phyloP scores from a whole-genome alignment of 2,113 vertebrate genomes.

The Boleophthalmus pectinirostris region DNA sequence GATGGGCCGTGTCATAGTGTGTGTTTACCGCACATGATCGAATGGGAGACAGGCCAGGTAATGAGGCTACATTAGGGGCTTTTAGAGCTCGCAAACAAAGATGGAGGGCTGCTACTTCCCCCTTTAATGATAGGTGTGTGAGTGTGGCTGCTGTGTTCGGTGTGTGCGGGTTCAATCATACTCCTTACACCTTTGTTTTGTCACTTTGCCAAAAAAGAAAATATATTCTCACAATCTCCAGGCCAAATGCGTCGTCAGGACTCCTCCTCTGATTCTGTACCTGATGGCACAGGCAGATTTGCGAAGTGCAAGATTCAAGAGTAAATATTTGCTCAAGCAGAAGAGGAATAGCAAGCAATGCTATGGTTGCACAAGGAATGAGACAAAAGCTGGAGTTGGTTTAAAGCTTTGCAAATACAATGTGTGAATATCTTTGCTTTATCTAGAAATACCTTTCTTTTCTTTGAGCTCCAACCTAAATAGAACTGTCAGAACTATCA shows the following conservation, averaged over 20 bases:
- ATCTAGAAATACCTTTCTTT: conserved; percentile 46
- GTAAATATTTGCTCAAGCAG: conserved; percentile 73
- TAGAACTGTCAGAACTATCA: conserved; percentile 43
- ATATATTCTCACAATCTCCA: conserved; percentile 35
- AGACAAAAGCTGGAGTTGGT: conserved; percentile 54
- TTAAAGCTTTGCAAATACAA: conserved; percentile 61
- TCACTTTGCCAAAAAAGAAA: conserved; percentile 47
- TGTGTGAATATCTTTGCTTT: conserved; percentile 39
- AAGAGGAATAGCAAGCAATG: conserved; percentile 63
- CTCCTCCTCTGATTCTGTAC: conserved; percentile 53
- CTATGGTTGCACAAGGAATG: conserved; percentile 51
- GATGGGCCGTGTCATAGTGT: conserved; percentile 75
- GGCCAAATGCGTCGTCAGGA: conserved; percentile 57
- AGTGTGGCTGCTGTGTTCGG: conserved; percentile 28
- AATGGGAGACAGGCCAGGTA: conserved; percentile 76
- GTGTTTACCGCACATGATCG: conserved; percentile 78
- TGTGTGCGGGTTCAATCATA: conserved; percentile 41
- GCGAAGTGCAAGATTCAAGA: conserved; percentile 56
- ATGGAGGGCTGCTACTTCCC: conserved; percentile 70
- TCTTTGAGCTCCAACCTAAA: conserved; percentile 26
- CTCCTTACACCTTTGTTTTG: conserved; percentile 58
- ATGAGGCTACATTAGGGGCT: conserved; percentile 78
- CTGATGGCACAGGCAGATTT: conserved; percentile 64
- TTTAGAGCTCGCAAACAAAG: conserved; percentile 76
- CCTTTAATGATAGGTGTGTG: conserved; percentile 67